phyloP scores from a whole-genome alignment of 2,113 vertebrate genomes.

The Rhinolophus sinicus region DNA sequence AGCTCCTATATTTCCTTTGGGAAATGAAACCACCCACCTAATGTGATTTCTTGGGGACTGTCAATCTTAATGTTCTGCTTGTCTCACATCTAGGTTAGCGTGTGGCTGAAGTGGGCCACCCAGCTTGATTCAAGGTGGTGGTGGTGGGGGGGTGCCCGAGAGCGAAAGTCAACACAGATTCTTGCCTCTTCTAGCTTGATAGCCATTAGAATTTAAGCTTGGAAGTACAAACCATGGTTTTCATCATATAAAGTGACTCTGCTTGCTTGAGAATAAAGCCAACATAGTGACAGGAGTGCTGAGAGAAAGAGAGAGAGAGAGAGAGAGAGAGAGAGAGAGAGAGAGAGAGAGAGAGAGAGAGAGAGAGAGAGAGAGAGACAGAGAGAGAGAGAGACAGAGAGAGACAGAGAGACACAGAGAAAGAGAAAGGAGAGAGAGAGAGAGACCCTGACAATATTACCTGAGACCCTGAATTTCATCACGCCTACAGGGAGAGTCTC shows the following conservation, averaged over 20 bases:
- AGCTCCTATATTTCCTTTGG: neutral
- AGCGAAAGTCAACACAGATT: neutral
- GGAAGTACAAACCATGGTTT: neutral
- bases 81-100: neutral
- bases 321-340: neutral
- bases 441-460: neutral
- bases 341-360: neutral
- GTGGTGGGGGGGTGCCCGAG: rapidly evolving
- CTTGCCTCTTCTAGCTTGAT: neutral
- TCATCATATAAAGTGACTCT: neutral
- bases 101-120: neutral
- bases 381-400: neutral
- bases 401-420: neutral
- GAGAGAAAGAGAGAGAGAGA: neutral
- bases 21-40: neutral
- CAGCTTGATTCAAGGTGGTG: neutral
- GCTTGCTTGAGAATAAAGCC: neutral
- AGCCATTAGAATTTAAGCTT: neutral
- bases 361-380: neutral
- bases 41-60: neutral
- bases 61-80: neutral
- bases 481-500: neutral
- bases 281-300: neutral
- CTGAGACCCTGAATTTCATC: neutral
- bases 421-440: neutral